A percentile compares a stretch with the other conserved stretches of the same genome.
Evolutionary conservation across 92 coral and sea anemone genomes (phyloP).

Genomic region (Muricea muricata): DNA sequence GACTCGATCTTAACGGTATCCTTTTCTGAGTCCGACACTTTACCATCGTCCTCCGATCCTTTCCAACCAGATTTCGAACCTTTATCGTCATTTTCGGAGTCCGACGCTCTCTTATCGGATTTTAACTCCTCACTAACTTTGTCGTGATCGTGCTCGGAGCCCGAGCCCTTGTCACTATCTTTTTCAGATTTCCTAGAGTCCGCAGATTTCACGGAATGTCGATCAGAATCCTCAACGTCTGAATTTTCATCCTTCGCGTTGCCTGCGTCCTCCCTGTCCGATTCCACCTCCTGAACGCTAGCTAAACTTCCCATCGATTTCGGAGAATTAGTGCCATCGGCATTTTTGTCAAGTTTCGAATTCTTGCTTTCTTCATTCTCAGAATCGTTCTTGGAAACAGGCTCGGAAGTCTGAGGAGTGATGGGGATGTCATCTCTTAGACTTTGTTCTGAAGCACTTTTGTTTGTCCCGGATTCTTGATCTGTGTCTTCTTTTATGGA

Average conservation of each 20-base stretch:
- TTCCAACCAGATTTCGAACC: not conserved
- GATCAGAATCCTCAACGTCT: not conserved
- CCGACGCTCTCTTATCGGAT: not conserved
- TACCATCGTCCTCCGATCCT: not conserved
- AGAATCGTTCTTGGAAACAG: slow-evolving; percentile 8
- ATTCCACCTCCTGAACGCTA: not conserved
- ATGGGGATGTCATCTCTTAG: not conserved
- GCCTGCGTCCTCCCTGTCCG: not conserved
- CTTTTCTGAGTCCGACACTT: slow-evolving; percentile 24
- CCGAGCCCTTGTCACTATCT: not conserved
- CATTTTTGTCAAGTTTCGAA: not conserved
- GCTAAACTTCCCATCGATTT: not conserved
- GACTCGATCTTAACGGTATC: not conserved
- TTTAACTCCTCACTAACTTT: not conserved
- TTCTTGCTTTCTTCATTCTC: not conserved
- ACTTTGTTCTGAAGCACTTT: not conserved
- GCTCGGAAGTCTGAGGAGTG: not conserved
- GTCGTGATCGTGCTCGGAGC: slow-evolving; percentile 9
- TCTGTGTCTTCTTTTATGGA: slow-evolving; percentile 24
- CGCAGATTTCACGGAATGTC: not conserved
- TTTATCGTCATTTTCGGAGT: slow-evolving; percentile 21
- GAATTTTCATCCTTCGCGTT: slow-evolving; percentile 4
- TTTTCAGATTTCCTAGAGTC: not conserved
- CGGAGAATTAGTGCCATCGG: not conserved
- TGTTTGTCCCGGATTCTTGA: not conserved